Evolutionary conservation across 35 echinoderm and acorn worm species (phyloP).

Genomic region (Lytechinus variegatus): DNA sequence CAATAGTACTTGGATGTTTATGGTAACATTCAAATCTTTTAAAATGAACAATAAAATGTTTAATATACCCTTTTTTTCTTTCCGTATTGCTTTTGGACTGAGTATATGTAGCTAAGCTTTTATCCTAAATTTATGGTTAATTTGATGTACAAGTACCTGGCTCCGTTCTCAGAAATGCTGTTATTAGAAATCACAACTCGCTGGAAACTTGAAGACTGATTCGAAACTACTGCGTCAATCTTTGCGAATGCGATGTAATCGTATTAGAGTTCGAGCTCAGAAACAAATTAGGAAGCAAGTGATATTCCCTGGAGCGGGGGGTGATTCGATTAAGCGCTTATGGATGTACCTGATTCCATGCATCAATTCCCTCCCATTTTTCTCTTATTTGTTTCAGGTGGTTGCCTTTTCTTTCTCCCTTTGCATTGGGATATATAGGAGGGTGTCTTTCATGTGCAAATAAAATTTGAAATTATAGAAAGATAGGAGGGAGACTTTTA

Average conservation of each 20-base stretch:
- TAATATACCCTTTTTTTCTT: no score
- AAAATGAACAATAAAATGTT: no score
- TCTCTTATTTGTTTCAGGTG: background rate
- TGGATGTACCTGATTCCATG: background rate
- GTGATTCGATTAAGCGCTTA: background rate
- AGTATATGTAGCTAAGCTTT: background rate
- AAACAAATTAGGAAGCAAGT: slow-evolving; percentile 4
- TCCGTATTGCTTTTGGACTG: background rate
- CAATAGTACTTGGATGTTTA: no score
- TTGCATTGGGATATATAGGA: background rate
- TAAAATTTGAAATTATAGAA: background rate
- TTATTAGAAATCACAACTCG: background rate
- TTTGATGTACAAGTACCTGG: background rate
- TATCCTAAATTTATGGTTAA: no score
- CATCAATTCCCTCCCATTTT: background rate
- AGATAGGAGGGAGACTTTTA: background rate
- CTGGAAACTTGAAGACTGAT: background rate
- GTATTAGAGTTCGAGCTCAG: background rate
- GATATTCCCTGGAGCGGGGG: background rate
- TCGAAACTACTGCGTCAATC: background rate
- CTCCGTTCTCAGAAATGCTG: background rate
- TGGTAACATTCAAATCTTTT: no score
- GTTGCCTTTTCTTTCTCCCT: background rate
- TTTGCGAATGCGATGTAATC: slow-evolving; percentile 1
- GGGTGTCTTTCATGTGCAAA: background rate